These are phyloP conservation scores for Papilio gigon DNA, from an alignment of 2,888 invertebrate species.

Conservation along the genomic window DNA sequence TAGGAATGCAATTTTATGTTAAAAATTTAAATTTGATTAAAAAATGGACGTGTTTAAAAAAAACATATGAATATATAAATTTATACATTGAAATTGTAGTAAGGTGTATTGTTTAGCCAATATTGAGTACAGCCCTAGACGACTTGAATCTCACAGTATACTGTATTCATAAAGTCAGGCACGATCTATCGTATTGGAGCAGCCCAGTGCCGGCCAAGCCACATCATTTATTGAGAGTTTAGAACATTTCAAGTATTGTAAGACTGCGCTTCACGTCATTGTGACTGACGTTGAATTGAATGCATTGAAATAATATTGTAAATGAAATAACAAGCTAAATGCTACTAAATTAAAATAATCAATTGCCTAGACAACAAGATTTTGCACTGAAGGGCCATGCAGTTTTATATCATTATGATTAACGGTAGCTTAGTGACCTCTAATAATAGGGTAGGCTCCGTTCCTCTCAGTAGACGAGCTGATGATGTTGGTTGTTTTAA, in stretches of 20 bases:
- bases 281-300: background rate
- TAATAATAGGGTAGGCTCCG: no score
- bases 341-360: background rate
- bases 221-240: slow-evolving; percentile 32
- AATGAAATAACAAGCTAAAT: no score
- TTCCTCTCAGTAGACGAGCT: no score
- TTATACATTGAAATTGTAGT: no score
- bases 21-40: no score
- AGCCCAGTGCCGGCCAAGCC: slow-evolving; percentile 50
- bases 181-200: slow-evolving; percentile 59
- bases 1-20: background rate
- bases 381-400: no score
- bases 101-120: background rate
- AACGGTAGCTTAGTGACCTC: no score
- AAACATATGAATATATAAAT: no score
- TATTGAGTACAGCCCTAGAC: slow-evolving; percentile 53
- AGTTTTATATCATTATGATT: no score
- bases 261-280: background rate
- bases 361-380: background rate
- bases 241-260: slow-evolving; percentile 1
- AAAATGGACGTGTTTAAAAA: no score
- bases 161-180: slow-evolving; percentile 54
- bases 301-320: background rate
- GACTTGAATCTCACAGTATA: slow-evolving; percentile 53
- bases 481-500: no score